phyloP scores from a whole-genome alignment of 2,797 vertebrate genomes.

The Heteromormyrus szaboi region DNA sequence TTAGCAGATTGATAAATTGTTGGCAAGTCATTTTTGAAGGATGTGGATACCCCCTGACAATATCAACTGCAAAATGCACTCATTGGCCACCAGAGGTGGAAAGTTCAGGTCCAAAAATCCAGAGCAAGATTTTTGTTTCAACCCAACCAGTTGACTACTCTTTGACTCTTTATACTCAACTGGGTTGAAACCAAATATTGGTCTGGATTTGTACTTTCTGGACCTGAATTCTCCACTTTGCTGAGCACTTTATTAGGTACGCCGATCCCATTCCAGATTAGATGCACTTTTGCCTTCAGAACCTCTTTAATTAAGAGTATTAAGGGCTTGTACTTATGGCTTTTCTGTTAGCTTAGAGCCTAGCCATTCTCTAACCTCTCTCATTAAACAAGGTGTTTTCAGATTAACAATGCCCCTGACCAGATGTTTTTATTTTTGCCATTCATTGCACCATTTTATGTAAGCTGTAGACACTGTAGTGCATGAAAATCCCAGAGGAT shows the following conservation, averaged over 20 bases:
- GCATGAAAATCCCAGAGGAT: neutral
- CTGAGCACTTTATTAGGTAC: neutral
- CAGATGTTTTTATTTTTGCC: neutral
- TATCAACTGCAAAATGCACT: neutral
- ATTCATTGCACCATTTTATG: neutral
- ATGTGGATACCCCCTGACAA: neutral
- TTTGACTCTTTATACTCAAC: neutral
- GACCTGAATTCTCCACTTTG: neutral
- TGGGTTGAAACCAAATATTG: neutral
- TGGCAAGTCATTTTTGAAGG: neutral
- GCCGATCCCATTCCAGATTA: neutral
- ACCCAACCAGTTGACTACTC: neutral
- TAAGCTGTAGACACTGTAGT: neutral
- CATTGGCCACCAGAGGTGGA: neutral
- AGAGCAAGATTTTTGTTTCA: neutral
- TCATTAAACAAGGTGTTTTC: neutral
- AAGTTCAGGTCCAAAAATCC: neutral
- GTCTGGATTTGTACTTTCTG: neutral
- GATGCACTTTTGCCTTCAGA: neutral
- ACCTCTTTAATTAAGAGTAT: neutral
- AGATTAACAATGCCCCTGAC: neutral
- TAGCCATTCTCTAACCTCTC: neutral
- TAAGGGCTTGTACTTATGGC: neutral
- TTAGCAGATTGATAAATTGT: neutral
- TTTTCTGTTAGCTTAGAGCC: neutral